Conservation (phyloP, 1,140 invertebrate species). For the Sarcophaga peregrina region DNA sequence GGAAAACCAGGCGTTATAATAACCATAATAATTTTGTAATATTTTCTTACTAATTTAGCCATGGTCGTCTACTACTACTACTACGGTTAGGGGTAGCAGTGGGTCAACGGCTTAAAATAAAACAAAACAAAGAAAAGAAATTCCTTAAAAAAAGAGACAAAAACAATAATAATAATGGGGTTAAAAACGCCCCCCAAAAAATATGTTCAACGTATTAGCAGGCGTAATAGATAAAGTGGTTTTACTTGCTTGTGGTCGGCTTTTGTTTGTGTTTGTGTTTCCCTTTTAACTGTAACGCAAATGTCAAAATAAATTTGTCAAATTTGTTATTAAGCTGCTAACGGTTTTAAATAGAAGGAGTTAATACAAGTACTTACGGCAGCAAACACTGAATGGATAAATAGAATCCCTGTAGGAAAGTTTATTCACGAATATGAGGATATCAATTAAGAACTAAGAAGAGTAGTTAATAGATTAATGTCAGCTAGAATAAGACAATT, state of each 20-base stretch:
- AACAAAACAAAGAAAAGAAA: too few relatives aligned
- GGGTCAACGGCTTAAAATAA: background rate
- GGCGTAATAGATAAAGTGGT: conserved; percentile 32
- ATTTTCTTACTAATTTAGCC: conserved; percentile 18
- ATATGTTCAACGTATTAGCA: conserved; percentile 23
- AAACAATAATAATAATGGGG: conserved; percentile 7
- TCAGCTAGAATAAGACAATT: too few relatives aligned
- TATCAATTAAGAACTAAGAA: background rate
- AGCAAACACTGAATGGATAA: background rate
- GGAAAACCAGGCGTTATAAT: conserved; percentile 33
- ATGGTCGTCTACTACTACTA: background rate
- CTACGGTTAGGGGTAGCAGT: background rate
- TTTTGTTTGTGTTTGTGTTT: background rate
- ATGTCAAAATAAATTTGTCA: conserved; percentile 46
- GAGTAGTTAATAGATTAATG: too few relatives aligned
- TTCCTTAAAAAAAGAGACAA: background rate
- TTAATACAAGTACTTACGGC: background rate
- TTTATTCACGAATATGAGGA: background rate
- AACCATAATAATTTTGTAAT: conserved; percentile 38
- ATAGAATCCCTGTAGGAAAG: background rate
- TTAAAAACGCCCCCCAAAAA: conserved; percentile 7
- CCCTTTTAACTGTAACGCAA: background rate
- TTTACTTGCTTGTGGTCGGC: conserved; percentile 21
- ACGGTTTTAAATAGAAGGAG: background rate
- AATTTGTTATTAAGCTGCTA: conserved; percentile 39